phyloP scores from a whole-genome alignment of 2,888 invertebrate species.

The Euplagia quadripunctaria region DNA sequence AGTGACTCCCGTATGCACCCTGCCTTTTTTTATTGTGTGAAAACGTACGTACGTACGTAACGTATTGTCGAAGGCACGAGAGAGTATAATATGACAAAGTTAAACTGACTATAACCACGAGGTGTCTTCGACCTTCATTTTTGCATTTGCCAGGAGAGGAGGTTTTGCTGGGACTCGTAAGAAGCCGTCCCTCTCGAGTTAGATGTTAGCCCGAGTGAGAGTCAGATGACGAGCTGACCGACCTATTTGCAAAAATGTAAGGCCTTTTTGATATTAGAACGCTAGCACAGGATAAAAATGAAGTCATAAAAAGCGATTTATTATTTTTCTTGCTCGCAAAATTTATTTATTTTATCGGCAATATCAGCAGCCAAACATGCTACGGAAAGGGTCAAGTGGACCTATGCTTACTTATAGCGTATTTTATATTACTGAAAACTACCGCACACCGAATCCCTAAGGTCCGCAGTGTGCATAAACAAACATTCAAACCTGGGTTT shows the following conservation, averaged over 20 bases:
- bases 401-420: constrained; percentile 23
- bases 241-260: neutral
- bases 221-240: neutral
- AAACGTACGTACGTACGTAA: no score
- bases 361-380: neutral
- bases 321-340: neutral
- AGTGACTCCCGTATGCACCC: no score
- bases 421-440: constrained; percentile 37
- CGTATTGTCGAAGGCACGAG: no score
- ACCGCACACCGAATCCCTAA: constrained; percentile 36
- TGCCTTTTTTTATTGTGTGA: no score
- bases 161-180: no score
- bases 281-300: neutral
- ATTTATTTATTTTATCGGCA: constrained; percentile 1
- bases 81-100: no score
- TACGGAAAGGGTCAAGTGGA: constrained; percentile 23
- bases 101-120: no score
- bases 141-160: no score
- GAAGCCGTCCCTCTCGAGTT: no score
- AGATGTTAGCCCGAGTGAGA: neutral
- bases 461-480: constrained; percentile 57
- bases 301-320: neutral
- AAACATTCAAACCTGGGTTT: constrained; percentile 63
- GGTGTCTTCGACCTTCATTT: no score
- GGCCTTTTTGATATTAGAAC: neutral